A percentile compares a stretch with the other conserved stretches of the same genome.
phyloP scores from a whole-genome alignment of 2,113 vertebrate species.

The Stigmatopora nigra region DNA sequence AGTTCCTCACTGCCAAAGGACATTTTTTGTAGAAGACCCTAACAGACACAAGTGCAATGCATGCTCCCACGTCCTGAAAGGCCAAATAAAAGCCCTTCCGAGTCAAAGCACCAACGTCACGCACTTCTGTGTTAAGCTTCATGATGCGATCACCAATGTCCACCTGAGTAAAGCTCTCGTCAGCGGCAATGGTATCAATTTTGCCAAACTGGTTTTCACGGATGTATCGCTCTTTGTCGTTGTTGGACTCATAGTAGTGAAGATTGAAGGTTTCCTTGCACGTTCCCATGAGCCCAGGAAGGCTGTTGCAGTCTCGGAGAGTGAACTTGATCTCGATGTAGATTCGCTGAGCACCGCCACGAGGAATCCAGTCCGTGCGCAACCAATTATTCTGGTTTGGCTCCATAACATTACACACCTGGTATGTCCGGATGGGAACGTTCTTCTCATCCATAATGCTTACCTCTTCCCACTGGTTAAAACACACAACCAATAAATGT shows the following conservation, averaged over 20 bases:
- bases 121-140: conserved; percentile 95
- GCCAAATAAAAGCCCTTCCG: conserved; percentile 95
- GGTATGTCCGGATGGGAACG: conserved; percentile 94
- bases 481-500: conserved; percentile 13
- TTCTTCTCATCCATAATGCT: conserved; percentile 99
- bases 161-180: conserved; percentile 98
- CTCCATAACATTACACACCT: conserved; percentile 98
- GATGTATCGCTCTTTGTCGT: conserved; percentile 87
- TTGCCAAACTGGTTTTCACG: conserved; percentile 91
- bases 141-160: conserved; percentile 97
- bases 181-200: conserved; percentile 93
- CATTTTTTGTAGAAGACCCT: conserved; percentile 97
- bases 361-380: conserved; percentile 94
- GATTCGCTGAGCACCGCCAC: conserved; percentile 87
- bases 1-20: conserved; percentile 84
- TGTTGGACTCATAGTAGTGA: conserved; percentile 95
- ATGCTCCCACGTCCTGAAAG: conserved; percentile 96
- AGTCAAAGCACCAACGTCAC: conserved; percentile 85
- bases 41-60: conserved; percentile 92
- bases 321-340: conserved; percentile 99
- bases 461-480: conserved; percentile 93
- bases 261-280: conserved; percentile 99
- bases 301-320: conserved; percentile 93
- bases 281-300: conserved; percentile 94
- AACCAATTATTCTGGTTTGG: conserved; percentile 97